These are phyloP conservation scores for Heliconius charithonia DNA, from an alignment of 2,888 invertebrate genomes.

Conservation along the genomic window DNA sequence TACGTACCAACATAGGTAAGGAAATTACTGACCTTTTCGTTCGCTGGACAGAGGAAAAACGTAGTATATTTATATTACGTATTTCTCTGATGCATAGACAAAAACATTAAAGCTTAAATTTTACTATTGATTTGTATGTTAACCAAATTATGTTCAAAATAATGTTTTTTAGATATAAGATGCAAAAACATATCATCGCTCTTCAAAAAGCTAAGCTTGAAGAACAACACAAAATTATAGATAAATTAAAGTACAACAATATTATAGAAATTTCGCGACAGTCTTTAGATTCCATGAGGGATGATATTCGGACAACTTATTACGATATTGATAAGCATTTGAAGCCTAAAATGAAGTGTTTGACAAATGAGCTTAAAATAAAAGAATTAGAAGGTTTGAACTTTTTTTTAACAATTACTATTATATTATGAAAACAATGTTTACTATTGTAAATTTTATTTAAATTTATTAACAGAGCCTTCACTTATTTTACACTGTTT, in stretches of 20 bases:
- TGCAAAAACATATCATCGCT: conserved; percentile 89
- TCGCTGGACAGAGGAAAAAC: too few relatives aligned
- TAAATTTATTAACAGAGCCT: conserved; percentile 62
- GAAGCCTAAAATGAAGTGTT: conserved; percentile 83
- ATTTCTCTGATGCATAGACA: background rate
- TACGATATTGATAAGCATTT: conserved; percentile 82
- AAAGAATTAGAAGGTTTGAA: conserved; percentile 72
- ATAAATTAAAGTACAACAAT: conserved; percentile 88
- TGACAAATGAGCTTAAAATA: conserved; percentile 76
- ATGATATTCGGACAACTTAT: conserved; percentile 83
- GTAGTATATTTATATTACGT: background rate
- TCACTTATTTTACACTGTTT: conserved; percentile 75
- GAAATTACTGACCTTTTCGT: too few relatives aligned
- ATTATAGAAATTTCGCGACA: conserved; percentile 86
- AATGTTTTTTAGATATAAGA: conserved; percentile 80
- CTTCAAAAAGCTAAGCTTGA: conserved; percentile 88
- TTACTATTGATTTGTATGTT: too few relatives aligned
- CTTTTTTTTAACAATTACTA: background rate
- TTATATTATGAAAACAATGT: background rate
- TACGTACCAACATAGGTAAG: conserved; percentile 75
- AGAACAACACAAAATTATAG: conserved; percentile 88
- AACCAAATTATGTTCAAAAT: background rate
- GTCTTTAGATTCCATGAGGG: conserved; percentile 82
- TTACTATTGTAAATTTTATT: background rate
- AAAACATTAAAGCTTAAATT: background rate